Percentiles rank a stretch among this genome's conserved stretches.
Conservation (phyloP, 2,888 invertebrate species). For the Andrena hattorfiana region DNA sequence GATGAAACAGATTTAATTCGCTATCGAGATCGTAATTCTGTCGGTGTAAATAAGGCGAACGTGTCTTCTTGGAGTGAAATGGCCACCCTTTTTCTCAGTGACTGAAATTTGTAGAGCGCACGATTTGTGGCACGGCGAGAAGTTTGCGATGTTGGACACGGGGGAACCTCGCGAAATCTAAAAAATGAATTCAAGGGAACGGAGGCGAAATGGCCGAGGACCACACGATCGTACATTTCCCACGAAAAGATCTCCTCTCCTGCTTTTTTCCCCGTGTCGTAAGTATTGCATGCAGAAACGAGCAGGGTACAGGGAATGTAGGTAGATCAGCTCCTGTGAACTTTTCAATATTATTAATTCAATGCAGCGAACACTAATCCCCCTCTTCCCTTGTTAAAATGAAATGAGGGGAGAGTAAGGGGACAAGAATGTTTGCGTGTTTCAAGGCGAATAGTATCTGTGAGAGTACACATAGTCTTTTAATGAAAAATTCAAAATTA, state of each 20-base stretch:
- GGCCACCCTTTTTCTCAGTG: background rate
- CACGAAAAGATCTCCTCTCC: slow-evolving; percentile 36
- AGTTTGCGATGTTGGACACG: slow-evolving; percentile 10
- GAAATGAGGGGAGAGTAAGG: background rate
- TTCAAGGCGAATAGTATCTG: too few species aligned
- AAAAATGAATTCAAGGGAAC: slow-evolving; percentile 65
- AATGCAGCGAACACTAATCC: slow-evolving; percentile 12
- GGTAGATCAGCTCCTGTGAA: background rate
- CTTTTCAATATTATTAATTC: slow-evolving; percentile 40
- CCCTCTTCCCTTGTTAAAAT: background rate
- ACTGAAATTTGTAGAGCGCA: slow-evolving; percentile 51
- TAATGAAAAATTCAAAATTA: too few species aligned
- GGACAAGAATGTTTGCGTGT: background rate
- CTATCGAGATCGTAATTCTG: too few species aligned
- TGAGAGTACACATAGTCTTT: too few species aligned
- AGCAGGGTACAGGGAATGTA: background rate
- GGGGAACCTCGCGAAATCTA: slow-evolving; percentile 43
- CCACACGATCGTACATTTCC: slow-evolving; percentile 56
- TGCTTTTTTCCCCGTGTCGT: slow-evolving; percentile 27
- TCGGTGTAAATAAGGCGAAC: background rate
- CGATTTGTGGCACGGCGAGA: slow-evolving; percentile 38
- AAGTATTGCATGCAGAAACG: slow-evolving; percentile 38
- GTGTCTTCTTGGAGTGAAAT: background rate
- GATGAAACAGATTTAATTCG: background rate
- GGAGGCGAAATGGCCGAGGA: slow-evolving; percentile 19